Conservation (phyloP, 1,140 invertebrate genomes). For the Drusus annulatus region DNA sequence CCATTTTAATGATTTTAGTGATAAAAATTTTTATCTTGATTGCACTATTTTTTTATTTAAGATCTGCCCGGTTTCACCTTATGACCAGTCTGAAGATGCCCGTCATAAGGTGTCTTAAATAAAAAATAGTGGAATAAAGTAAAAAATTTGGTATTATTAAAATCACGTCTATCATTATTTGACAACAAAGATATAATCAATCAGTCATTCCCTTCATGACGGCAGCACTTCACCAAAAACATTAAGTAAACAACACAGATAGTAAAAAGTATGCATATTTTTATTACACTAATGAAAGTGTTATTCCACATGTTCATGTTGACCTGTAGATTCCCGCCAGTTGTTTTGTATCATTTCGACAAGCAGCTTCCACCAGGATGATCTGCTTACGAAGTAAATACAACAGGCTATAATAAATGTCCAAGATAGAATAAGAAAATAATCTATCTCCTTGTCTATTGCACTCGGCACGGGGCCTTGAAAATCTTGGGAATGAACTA, state of each 20-base stretch:
- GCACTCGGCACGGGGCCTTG: conserved; percentile 83
- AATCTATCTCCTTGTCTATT: conserved; percentile 83
- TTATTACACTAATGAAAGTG: background rate
- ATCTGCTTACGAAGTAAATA: conserved; percentile 84
- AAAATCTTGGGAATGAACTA: conserved; percentile 85
- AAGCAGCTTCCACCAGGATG: conserved; percentile 84
- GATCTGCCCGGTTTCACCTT: too few relatives aligned
- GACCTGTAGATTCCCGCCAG: conserved; percentile 92
- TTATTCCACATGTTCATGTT: conserved; percentile 86
- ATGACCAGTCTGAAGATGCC: too few relatives aligned
- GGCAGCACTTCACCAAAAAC: background rate
- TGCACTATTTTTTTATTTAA: too few relatives aligned
- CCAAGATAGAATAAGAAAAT: conserved; percentile 88
- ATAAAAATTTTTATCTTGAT: too few relatives aligned
- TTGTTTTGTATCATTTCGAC: conserved; percentile 89
- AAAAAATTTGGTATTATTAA: too few relatives aligned
- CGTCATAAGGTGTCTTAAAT: too few relatives aligned
- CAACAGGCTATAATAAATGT: conserved; percentile 86
- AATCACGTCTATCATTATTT: too few relatives aligned
- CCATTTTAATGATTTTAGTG: too few relatives aligned
- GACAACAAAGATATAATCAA: too few relatives aligned
- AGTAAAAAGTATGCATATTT: background rate
- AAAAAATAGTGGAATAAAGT: too few relatives aligned
- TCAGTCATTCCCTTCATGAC: background rate
- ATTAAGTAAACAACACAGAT: background rate